phyloP scores from a whole-genome alignment of 2,113 vertebrate genomes.

The Neotoma lepida region DNA sequence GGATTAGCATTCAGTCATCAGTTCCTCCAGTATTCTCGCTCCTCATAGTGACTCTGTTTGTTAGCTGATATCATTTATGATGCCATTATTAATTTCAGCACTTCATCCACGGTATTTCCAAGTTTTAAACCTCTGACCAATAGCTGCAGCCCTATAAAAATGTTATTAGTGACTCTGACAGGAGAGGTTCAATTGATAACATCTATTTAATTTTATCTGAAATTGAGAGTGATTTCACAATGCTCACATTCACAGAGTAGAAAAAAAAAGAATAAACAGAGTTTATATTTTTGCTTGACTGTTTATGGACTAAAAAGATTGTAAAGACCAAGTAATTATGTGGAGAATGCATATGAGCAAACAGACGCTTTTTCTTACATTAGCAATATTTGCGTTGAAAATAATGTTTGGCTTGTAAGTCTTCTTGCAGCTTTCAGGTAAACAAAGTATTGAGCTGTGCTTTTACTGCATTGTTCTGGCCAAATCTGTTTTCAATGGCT shows the following conservation, averaged over 20 bases:
- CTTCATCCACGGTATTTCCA: slow-evolving; percentile 40
- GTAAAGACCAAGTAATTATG: neutral
- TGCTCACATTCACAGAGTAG: neutral
- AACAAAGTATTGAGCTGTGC: neutral
- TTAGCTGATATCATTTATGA: slow-evolving; percentile 28
- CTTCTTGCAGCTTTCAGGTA: neutral
- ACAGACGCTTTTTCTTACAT: neutral
- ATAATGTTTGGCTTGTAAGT: neutral
- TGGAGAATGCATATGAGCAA: neutral
- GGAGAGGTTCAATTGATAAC: neutral
- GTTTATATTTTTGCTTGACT: slow-evolving; percentile 27
- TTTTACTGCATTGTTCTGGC: neutral
- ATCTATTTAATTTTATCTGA: neutral
- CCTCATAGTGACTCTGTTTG: slow-evolving; percentile 50
- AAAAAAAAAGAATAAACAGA: neutral
- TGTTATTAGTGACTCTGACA: neutral
- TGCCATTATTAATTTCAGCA: neutral
- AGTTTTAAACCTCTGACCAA: slow-evolving; percentile 40
- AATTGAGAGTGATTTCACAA: neutral
- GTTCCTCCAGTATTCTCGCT: slow-evolving; percentile 54
- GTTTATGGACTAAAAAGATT: neutral
- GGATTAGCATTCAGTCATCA: slow-evolving; percentile 67
- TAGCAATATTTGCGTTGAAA: neutral
- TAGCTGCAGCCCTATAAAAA: neutral
- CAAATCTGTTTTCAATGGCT: neutral